A percentile compares a stretch with the other conserved stretches of the same genome.
These are phyloP conservation scores for Phalacrocorax brasilianus DNA, from an alignment of 2,113 vertebrate genomes.

Conservation along the genomic window DNA sequence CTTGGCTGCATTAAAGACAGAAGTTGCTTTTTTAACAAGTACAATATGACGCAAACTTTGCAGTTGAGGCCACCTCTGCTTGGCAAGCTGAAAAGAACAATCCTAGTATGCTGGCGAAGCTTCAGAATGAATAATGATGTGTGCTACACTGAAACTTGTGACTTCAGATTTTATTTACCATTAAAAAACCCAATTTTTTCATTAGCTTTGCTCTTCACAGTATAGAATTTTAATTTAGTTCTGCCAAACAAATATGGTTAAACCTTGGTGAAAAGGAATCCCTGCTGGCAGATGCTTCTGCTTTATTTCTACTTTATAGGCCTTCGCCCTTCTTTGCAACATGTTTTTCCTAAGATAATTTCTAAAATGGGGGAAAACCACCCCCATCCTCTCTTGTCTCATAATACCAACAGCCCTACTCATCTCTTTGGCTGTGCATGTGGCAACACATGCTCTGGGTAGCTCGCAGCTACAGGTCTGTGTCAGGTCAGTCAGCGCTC, in stretches of 20 bases:
- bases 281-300: not conserved
- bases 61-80: not conserved
- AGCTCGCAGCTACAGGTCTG: not conserved
- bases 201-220: not conserved
- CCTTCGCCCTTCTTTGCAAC: not conserved
- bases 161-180: not conserved
- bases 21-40: not conserved
- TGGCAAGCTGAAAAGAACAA: not conserved
- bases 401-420: not conserved
- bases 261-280: not conserved
- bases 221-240: not conserved
- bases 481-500: not conserved
- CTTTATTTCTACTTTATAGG: not conserved
- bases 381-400: not conserved
- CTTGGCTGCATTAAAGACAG: constrained; percentile 64
- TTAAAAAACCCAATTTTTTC: not conserved
- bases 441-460: not conserved
- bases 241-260: not conserved
- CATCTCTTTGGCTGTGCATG: not conserved
- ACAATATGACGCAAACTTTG: fast-evolving
- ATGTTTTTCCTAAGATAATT: not conserved
- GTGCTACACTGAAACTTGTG: not conserved
- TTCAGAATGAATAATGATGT: not conserved
- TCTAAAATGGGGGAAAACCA: not conserved
- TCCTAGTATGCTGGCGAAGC: not conserved